Evolutionary conservation across 2,113 vertebrate species (phyloP).

Genomic region (Solenodon paradoxus): DNA sequence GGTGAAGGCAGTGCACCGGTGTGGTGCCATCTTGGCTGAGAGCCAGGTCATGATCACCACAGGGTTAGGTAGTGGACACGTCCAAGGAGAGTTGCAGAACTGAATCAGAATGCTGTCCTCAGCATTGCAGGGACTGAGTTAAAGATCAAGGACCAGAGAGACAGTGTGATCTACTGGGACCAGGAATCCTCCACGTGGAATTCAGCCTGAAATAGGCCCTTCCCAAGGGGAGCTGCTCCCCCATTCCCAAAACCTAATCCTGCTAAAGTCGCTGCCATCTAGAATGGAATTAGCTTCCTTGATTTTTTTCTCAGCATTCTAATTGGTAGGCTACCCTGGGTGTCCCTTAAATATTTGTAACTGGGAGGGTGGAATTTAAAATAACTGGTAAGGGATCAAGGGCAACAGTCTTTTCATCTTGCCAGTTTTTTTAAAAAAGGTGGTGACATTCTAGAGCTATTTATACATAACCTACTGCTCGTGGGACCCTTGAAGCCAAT

Average conservation of each 20-base stretch:
- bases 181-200: neutral
- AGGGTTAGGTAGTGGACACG: neutral
- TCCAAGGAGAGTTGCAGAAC: neutral
- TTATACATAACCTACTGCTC: neutral
- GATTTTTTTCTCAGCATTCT: neutral
- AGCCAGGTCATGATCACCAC: neutral
- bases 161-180: accelerated
- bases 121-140: neutral
- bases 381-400: neutral
- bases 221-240: neutral
- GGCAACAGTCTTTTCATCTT: neutral
- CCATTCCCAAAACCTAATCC: neutral
- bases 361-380: neutral
- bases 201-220: neutral
- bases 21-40: slow-evolving; percentile 25
- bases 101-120: neutral
- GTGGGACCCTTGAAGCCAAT: neutral
- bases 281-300: neutral
- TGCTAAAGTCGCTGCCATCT: neutral
- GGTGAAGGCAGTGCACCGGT: slow-evolving; percentile 5
- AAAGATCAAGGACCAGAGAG: neutral
- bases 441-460: neutral
- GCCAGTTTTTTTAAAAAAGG: neutral
- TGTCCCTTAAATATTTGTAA: neutral
- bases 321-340: neutral